phyloP scores from a whole-genome alignment of 2,113 vertebrate species.

The Labeo catla region DNA sequence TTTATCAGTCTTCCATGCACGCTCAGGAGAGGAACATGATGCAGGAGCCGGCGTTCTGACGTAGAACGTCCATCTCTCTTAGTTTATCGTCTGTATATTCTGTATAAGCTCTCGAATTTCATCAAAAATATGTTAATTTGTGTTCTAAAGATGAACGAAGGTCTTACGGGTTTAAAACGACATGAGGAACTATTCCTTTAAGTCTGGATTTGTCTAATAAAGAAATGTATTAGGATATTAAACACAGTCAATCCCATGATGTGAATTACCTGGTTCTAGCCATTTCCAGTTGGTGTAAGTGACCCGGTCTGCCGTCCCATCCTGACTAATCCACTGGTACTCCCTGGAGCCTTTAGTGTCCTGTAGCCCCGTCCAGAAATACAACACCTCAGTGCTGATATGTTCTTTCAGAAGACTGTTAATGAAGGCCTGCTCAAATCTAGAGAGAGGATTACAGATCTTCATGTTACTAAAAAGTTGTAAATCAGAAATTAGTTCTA shows the following conservation, averaged over 20 bases:
- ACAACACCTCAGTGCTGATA: constrained; percentile 68
- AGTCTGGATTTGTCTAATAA: too few relatives aligned
- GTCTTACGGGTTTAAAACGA: too few relatives aligned
- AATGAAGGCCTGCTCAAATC: constrained; percentile 95
- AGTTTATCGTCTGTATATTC: too few relatives aligned
- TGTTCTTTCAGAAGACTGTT: constrained; percentile 84
- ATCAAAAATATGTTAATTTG: too few relatives aligned
- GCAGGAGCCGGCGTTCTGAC: too few relatives aligned
- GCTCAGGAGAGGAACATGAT: too few relatives aligned
- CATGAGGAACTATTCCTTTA: too few relatives aligned
- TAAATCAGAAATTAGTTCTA: background rate
- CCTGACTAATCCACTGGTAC: constrained; percentile 82
- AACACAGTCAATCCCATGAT: background rate
- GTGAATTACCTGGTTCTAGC: constrained; percentile 81
- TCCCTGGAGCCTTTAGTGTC: constrained; percentile 81
- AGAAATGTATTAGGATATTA: too few relatives aligned
- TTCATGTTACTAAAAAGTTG: background rate
- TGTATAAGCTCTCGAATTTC: too few relatives aligned
- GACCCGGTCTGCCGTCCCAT: constrained; percentile 67
- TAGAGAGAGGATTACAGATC: constrained; percentile 63
- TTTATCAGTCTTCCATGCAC: too few relatives aligned
- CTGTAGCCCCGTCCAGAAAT: constrained; percentile 91
- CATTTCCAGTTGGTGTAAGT: constrained; percentile 89
- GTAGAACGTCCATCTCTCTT: too few relatives aligned
- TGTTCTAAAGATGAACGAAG: too few relatives aligned